These are phyloP conservation scores for Cerastoderma edule DNA, from an alignment of 2,888 invertebrate species.

Conservation along the genomic window DNA sequence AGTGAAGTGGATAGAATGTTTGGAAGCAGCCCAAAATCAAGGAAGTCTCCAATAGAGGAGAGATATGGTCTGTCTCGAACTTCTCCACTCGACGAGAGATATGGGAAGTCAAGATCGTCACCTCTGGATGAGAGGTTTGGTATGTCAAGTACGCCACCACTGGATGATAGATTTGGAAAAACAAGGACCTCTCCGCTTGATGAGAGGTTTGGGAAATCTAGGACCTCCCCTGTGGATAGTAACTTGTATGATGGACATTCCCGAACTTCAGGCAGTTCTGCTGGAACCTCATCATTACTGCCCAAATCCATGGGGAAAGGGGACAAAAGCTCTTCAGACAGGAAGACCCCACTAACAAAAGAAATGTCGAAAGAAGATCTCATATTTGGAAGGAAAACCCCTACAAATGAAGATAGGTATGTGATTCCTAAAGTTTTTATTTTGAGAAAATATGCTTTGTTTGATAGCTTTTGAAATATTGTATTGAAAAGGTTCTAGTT, in stretches of 20 bases:
- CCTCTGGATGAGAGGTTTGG: slow-evolving; percentile 21
- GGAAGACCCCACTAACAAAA: slow-evolving; percentile 30
- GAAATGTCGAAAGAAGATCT: slow-evolving; percentile 69
- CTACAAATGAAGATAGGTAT: slow-evolving; percentile 62
- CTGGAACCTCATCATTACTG: slow-evolving; percentile 22
- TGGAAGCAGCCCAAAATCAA: slow-evolving; percentile 39
- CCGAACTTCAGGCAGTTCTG: not conserved
- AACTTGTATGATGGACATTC: not conserved
- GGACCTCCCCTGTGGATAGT: slow-evolving; percentile 5
- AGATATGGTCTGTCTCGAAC: slow-evolving; percentile 20
- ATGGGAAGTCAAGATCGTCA: slow-evolving; percentile 21
- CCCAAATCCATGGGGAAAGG: slow-evolving; percentile 43
- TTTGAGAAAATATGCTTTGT: not conserved
- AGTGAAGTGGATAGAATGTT: slow-evolving; percentile 55
- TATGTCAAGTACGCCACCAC: slow-evolving; percentile 22
- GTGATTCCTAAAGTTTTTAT: too few species aligned
- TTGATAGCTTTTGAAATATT: not conserved
- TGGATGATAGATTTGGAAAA: slow-evolving; percentile 14
- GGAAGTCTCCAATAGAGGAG: slow-evolving; percentile 40
- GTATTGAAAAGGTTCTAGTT: slow-evolving; percentile 14
- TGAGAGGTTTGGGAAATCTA: not conserved
- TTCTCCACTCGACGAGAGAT: slow-evolving; percentile 17
- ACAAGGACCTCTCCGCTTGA: slow-evolving; percentile 2
- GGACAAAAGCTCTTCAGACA: slow-evolving; percentile 22
- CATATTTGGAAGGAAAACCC: slow-evolving; percentile 75